Evolutionary conservation across 2,797 vertebrate species (phyloP).

Genomic region (Scleropages formosus): DNA sequence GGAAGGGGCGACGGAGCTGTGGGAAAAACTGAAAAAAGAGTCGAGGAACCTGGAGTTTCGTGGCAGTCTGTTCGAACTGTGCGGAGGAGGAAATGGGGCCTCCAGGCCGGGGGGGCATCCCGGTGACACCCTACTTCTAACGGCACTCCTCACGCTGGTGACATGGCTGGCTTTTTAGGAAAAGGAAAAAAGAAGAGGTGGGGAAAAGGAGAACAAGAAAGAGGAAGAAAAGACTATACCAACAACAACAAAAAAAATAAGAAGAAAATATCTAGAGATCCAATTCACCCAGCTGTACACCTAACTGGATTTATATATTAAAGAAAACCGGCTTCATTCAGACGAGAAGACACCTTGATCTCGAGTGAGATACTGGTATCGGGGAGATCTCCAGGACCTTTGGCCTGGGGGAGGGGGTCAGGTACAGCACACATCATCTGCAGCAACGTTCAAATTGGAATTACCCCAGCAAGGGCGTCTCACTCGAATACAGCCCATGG

Average conservation of each 20-base stretch:
- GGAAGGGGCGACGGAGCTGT: slow-evolving; percentile 80
- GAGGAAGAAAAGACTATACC: slow-evolving; percentile 34
- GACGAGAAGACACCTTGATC: slow-evolving; percentile 39
- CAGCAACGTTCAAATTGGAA: slow-evolving; percentile 52
- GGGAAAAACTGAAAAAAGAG: slow-evolving; percentile 83
- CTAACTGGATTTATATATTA: slow-evolving; percentile 73
- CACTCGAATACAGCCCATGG: slow-evolving; percentile 43
- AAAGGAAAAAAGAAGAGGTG: slow-evolving; percentile 22
- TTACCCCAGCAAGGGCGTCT: slow-evolving; percentile 48
- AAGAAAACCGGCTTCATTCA: slow-evolving; percentile 34
- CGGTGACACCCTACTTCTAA: slow-evolving; percentile 63
- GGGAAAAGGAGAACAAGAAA: slow-evolving; percentile 15
- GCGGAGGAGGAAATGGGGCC: slow-evolving; percentile 69
- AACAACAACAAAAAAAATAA: slow-evolving; percentile 41
- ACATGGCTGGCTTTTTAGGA: slow-evolving; percentile 72
- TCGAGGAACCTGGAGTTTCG: slow-evolving; percentile 82
- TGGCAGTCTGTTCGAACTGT: slow-evolving; percentile 84
- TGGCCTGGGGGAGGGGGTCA: slow-evolving; percentile 57
- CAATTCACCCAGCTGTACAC: slow-evolving; percentile 63
- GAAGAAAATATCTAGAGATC: slow-evolving; percentile 42
- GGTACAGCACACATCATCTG: slow-evolving; percentile 62
- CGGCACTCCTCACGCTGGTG: slow-evolving; percentile 66
- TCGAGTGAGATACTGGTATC: slow-evolving; percentile 50
- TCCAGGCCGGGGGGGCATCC: slow-evolving; percentile 50
- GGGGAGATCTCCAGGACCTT: slow-evolving; percentile 57